A percentile compares a stretch with the other conserved stretches of the same genome.
phyloP scores from a whole-genome alignment of 2,797 vertebrate genomes.

The Cygnus olor region DNA sequence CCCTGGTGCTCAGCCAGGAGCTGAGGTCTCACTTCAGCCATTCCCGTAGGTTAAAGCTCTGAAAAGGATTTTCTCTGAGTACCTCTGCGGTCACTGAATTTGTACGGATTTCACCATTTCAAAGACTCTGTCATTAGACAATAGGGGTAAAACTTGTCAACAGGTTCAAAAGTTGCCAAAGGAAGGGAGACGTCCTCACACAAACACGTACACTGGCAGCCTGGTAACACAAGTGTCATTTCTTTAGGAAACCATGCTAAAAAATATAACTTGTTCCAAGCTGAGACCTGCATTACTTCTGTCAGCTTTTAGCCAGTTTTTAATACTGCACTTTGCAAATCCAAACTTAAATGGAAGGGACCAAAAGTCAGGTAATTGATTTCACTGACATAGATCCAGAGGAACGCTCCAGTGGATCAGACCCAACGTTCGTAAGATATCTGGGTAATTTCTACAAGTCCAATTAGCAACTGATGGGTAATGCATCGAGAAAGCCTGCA shows the following conservation, averaged over 20 bases:
- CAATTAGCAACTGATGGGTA: slow-evolving; percentile 11
- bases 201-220: rapidly evolving
- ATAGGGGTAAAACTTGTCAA: background rate
- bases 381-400: background rate
- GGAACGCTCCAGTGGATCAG: background rate
- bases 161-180: background rate
- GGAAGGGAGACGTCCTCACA: background rate
- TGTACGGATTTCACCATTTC: background rate
- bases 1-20: background rate
- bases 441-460: slow-evolving; percentile 16
- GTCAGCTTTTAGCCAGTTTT: background rate
- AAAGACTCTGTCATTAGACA: background rate
- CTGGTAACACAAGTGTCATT: background rate
- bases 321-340: background rate
- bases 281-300: background rate
- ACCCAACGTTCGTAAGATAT: background rate
- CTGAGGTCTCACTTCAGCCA: background rate
- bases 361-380: background rate
- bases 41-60: background rate
- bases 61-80: background rate
- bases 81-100: background rate
- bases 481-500: background rate
- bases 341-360: background rate
- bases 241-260: background rate
- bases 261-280: background rate